Evolutionary conservation across 2,113 vertebrate species (phyloP).

Genomic region (Pyrgilauda ruficollis): DNA sequence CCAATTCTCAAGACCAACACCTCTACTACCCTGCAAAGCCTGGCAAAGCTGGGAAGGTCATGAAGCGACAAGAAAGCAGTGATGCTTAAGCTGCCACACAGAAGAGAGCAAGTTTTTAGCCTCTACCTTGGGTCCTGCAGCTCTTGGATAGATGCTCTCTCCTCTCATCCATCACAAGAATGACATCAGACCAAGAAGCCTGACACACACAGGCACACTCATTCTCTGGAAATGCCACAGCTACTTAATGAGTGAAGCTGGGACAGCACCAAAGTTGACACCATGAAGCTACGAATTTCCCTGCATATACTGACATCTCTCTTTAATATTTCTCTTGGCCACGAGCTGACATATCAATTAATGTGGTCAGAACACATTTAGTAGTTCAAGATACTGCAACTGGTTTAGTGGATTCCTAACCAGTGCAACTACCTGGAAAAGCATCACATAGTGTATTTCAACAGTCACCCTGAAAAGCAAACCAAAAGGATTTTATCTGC

Average conservation of each 20-base stretch:
- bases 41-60: not conserved
- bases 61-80: rapidly evolving
- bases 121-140: not conserved
- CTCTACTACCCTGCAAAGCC: not conserved
- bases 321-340: slow-evolving; percentile 48
- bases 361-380: slow-evolving; percentile 58
- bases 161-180: slow-evolving; percentile 56
- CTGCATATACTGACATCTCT: slow-evolving; percentile 27
- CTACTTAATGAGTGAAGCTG: slow-evolving; percentile 21
- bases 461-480: not conserved
- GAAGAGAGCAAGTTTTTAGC: not conserved
- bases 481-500: not conserved
- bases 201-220: slow-evolving; percentile 21
- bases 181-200: slow-evolving; percentile 45
- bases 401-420: slow-evolving; percentile 43
- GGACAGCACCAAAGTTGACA: slow-evolving; percentile 66
- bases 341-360: slow-evolving; percentile 41
- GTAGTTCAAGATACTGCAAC: slow-evolving; percentile 37
- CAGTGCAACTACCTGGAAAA: slow-evolving; percentile 38
- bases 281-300: slow-evolving; percentile 62
- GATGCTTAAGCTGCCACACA: not conserved
- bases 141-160: slow-evolving; percentile 35
- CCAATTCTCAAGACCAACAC: not conserved
- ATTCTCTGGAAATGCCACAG: slow-evolving; percentile 72
- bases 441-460: not conserved